These are phyloP conservation scores for Actenoides lindsayi DNA, from an alignment of 2,113 vertebrate genomes.

Conservation along the genomic window DNA sequence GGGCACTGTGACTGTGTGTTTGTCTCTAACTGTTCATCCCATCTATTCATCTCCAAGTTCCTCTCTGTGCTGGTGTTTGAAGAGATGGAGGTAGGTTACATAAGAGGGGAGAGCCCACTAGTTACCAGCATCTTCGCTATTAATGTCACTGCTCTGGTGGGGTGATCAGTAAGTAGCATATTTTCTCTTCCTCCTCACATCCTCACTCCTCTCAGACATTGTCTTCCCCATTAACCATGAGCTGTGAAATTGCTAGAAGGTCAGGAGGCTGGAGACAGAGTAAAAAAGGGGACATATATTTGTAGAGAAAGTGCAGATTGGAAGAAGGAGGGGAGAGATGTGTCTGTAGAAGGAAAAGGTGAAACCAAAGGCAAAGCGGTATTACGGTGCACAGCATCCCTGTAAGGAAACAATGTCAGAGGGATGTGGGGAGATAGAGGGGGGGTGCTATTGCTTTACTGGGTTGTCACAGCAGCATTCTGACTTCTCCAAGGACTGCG, in stretches of 20 bases:
- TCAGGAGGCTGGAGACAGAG: neutral
- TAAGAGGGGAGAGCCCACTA: neutral
- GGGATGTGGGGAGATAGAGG: neutral
- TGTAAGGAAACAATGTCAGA: neutral
- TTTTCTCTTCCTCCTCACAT: neutral
- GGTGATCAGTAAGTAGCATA: neutral
- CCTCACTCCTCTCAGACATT: neutral
- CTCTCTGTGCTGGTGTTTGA: neutral
- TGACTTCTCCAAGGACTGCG: neutral
- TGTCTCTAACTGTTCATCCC: neutral
- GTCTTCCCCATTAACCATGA: neutral
- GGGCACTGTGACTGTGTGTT: neutral
- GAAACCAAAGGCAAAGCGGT: neutral
- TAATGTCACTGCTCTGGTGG: neutral
- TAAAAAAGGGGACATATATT: neutral
- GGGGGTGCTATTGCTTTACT: neutral
- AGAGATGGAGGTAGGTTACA: neutral
- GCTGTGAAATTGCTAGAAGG: neutral
- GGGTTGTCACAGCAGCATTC: neutral
- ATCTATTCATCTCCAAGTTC: neutral
- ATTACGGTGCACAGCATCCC: neutral
- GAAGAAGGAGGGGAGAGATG: neutral
- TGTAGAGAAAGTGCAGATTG: neutral
- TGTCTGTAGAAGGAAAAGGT: neutral
- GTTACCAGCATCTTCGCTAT: neutral